Percentiles rank a stretch among this genome's conserved stretches.
These are phyloP conservation scores for Porites australiensis DNA, from an alignment of 64 coral and sea anemone species.

Conservation along the genomic window DNA sequence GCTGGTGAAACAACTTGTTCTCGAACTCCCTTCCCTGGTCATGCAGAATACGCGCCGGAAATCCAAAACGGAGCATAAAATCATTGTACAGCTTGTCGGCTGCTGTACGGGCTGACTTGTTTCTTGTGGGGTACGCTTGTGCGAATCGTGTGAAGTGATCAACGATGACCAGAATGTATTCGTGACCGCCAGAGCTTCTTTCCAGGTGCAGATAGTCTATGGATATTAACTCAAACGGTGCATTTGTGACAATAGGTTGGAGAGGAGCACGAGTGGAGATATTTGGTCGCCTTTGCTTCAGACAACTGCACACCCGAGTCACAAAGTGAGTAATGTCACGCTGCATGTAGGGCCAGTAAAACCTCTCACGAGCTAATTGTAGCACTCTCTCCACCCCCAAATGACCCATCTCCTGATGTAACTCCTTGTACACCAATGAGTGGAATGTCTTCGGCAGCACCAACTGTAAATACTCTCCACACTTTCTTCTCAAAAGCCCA, in stretches of 20 bases:
- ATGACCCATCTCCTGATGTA: constrained; percentile 57
- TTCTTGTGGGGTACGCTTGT: constrained; percentile 53
- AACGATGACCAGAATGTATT: too few relatives aligned
- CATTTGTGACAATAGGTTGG: constrained; percentile 21
- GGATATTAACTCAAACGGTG: constrained; percentile 53
- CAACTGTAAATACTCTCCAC: constrained; percentile 27
- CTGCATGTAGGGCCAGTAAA: constrained; percentile 28
- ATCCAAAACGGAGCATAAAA: constrained; percentile 47
- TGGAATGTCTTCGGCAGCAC: constrained; percentile 43
- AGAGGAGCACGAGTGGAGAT: constrained; percentile 42
- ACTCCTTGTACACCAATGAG: constrained; percentile 42
- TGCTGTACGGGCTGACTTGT: constrained; percentile 38
- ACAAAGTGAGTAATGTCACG: constrained; percentile 37
- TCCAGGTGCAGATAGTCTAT: constrained; percentile 42
- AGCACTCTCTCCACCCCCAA: constrained; percentile 29
- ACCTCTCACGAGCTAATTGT: too few relatives aligned
- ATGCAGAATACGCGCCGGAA: constrained; percentile 29
- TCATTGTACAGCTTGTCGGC: constrained; percentile 44
- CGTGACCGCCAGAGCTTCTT: constrained; percentile 53
- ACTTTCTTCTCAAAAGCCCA: constrained; percentile 24
- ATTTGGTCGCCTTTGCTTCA: constrained; percentile 53
- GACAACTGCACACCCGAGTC: constrained; percentile 37
- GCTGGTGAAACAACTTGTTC: constrained; percentile 9
- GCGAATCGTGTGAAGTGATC: constrained; percentile 41
- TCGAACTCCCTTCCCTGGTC: constrained; percentile 44